These are phyloP conservation scores for Nymphalis c-album DNA, from an alignment of 2,888 invertebrate species.

Conservation along the genomic window DNA sequence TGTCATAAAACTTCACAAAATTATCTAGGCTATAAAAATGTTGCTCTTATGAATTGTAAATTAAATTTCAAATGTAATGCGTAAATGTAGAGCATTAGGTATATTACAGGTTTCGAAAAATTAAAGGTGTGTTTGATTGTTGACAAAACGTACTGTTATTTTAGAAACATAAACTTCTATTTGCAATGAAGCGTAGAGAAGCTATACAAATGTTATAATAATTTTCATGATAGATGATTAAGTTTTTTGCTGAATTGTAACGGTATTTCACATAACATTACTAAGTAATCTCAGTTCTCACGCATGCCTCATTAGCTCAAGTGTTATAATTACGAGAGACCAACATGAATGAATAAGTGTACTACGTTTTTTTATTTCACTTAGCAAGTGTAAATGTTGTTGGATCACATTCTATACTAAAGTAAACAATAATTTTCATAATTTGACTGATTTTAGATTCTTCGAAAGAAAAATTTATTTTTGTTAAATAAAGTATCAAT, in stretches of 20 bases:
- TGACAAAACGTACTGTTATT: neutral
- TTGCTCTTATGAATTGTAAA: too few relatives aligned
- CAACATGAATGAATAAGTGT: conserved; percentile 16
- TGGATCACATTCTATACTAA: too few relatives aligned
- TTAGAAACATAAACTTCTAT: neutral
- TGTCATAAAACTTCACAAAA: too few relatives aligned
- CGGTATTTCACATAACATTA: conserved; percentile 16
- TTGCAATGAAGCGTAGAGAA: neutral
- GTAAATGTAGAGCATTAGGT: too few relatives aligned
- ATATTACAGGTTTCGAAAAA: too few relatives aligned
- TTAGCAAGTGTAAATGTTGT: neutral
- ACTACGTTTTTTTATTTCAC: conserved; percentile 9
- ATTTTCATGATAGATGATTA: neutral
- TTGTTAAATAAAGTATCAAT: too few relatives aligned
- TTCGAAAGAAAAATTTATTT: too few relatives aligned
- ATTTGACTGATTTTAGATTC: too few relatives aligned
- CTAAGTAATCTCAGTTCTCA: conserved; percentile 30
- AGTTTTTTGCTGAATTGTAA: conserved; percentile 7
- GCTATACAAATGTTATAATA: neutral
- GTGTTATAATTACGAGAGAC: conserved; percentile 25
- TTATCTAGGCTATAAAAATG: too few relatives aligned
- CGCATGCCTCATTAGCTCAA: conserved; percentile 32
- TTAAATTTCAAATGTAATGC: too few relatives aligned
- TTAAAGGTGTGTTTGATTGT: too few relatives aligned
- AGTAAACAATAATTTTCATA: too few relatives aligned